These are phyloP conservation scores for Phyllotreta striolata DNA, from an alignment of 2,888 invertebrate genomes.

Conservation along the genomic window DNA sequence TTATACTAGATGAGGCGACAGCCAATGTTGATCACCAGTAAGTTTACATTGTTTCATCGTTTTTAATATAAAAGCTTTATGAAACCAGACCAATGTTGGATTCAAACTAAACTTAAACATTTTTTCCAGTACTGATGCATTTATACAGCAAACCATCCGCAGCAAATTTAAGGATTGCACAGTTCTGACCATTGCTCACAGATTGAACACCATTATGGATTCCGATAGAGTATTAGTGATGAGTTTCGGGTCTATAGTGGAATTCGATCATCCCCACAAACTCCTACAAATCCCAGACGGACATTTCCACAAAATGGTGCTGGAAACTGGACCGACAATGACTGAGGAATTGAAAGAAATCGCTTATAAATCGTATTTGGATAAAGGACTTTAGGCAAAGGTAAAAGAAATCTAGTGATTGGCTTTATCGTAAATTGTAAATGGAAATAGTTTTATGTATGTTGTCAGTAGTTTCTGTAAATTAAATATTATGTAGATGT, in stretches of 20 bases:
- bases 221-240: constrained; percentile 79
- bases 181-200: constrained; percentile 70
- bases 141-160: constrained; percentile 80
- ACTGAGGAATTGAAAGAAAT: constrained; percentile 50
- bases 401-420: not conserved
- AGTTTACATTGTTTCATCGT: not conserved
- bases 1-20: constrained; percentile 90
- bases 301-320: constrained; percentile 71
- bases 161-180: constrained; percentile 78
- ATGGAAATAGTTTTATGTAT: no score
- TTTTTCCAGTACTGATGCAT: constrained; percentile 67
- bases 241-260: constrained; percentile 78
- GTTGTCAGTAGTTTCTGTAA: no score
- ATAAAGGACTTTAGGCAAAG: not conserved
- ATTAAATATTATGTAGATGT: no score
- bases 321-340: constrained; percentile 69
- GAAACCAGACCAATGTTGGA: no score
- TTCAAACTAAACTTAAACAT: not conserved
- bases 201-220: constrained; percentile 41
- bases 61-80: no score
- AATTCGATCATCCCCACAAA: constrained; percentile 79
- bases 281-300: constrained; percentile 69
- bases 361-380: constrained; percentile 47
- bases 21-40: constrained; percentile 89
- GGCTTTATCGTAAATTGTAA: no score